Evolutionary conservation across 2,888 invertebrate species (phyloP).

Genomic region (Leptopilina drosophilae): DNA sequence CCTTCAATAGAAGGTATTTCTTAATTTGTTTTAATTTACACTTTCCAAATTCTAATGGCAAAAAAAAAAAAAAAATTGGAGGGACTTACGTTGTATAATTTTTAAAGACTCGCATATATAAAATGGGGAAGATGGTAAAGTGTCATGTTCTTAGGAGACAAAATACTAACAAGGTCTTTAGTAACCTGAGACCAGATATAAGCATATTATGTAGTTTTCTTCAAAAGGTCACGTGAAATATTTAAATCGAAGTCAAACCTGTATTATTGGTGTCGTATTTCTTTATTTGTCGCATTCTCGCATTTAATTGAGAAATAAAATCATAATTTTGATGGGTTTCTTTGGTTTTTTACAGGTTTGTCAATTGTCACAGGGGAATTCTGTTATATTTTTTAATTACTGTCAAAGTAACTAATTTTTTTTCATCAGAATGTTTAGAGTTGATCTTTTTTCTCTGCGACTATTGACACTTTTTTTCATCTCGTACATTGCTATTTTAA

Average conservation of each 20-base stretch:
- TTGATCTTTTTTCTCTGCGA: no score
- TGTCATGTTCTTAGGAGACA: constrained; percentile 8
- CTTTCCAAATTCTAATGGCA: neutral
- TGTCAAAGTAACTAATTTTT: no score
- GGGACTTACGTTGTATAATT: neutral
- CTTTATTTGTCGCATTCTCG: no score
- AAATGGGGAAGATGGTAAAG: neutral
- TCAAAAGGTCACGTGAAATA: constrained; percentile 6
- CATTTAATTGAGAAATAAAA: no score
- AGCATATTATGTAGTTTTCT: neutral
- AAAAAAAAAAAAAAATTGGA: no score
- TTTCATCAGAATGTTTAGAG: no score
- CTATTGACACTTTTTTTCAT: no score
- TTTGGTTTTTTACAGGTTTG: no score
- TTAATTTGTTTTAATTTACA: constrained; percentile 19
- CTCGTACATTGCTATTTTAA: no score
- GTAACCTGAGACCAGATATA: constrained; percentile 8
- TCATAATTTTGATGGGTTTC: no score
- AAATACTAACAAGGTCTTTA: constrained; percentile 39
- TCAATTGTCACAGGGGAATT: no score
- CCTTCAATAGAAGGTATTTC: neutral
- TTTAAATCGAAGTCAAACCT: neutral
- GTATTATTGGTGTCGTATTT: neutral
- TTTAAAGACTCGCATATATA: neutral
- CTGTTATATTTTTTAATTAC: no score